Evolutionary conservation across 2,888 invertebrate species (phyloP), one percentile per base, ranked within the genome.

Genomic region (Cerastis leucographa): DNA sequence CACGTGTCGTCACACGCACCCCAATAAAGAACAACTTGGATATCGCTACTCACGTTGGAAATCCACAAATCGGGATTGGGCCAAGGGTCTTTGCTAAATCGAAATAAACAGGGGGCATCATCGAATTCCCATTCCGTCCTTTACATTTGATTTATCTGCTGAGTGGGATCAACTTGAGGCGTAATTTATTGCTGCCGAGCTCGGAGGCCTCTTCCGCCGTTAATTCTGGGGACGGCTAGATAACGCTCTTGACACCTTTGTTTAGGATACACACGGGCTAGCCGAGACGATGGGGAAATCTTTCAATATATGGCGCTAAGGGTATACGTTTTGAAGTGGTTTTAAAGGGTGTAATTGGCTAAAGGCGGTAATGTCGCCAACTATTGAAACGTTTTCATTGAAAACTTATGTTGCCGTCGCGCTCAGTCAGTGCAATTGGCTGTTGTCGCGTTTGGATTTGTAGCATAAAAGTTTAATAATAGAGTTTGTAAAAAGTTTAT

Each of bases 91-190:
- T 82, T 81, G 81, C 86, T 89, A 91, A 91, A 90, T 92, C 90
- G 90, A 91, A 92, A 89, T 91, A 91, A 91, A 91, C 88, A 90
- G 87, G 85, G 85, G 90, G 91, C 92, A 93, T 94, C 94, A 95
- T 94, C 93, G 93, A 91, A 93, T 93, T 92, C 92, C 91, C 93
- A 93, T 94, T 94, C 90, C 90, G 90, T 92, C 92, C 92, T 92
- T 85, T 91, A 92, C 94, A 91, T 95, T 94, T 95, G 95, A 95
- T 95, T 95, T 95, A 95, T 95, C 94, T 92, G 92, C 86, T 89
- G 91, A 93, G 90, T 90, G 91, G 94, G 94, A 94, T 95, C 94
- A 94, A 91, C 91, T 92, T 91, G 89, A 92, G 91, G 88, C 85
- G 93, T 94, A 94, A 95, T 95, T 94, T 95, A 95, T 95, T 89